A percentile compares a stretch with the other conserved stretches of the same genome.
Evolutionary conservation across 1,140 invertebrate genomes (phyloP).

Genomic region (Colletes latitarsis): DNA sequence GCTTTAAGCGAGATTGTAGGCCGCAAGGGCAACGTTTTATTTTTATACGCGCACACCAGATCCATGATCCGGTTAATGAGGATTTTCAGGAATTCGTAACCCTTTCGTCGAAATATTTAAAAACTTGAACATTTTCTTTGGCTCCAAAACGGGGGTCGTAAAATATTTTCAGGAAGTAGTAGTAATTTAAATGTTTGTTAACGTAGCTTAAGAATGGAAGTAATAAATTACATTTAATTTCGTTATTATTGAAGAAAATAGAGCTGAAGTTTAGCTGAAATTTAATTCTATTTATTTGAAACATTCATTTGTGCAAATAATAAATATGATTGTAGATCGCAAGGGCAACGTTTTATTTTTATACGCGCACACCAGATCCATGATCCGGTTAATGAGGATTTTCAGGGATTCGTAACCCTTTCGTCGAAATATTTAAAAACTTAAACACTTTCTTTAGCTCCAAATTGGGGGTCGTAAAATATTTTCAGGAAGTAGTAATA

Average conservation of each 20-base stretch:
- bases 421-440: background rate
- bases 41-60: conserved; percentile 25
- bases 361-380: conserved; percentile 3
- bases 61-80: conserved; percentile 26
- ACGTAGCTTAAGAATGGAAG: no score
- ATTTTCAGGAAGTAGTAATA: background rate
- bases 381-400: conserved; percentile 30
- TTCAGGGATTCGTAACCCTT: conserved; percentile 26
- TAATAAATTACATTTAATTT: no score
- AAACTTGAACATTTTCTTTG: background rate
- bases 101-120: background rate
- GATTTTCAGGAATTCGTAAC: conserved; percentile 27
- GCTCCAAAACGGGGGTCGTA: background rate
- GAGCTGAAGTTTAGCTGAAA: no score
- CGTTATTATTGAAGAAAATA: no score
- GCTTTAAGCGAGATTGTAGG: conserved; percentile 39
- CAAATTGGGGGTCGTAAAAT: background rate
- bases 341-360: conserved; percentile 46
- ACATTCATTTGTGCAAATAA: no score
- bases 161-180: background rate
- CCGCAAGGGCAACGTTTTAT: conserved; percentile 42
- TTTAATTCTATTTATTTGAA: no score
- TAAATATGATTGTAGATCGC: conserved; percentile 44
- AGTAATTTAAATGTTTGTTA: no score
- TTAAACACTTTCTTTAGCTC: background rate